These are phyloP conservation scores for Oplegnathus fasciatus DNA, from an alignment of 2,113 vertebrate genomes.

Conservation along the genomic window DNA sequence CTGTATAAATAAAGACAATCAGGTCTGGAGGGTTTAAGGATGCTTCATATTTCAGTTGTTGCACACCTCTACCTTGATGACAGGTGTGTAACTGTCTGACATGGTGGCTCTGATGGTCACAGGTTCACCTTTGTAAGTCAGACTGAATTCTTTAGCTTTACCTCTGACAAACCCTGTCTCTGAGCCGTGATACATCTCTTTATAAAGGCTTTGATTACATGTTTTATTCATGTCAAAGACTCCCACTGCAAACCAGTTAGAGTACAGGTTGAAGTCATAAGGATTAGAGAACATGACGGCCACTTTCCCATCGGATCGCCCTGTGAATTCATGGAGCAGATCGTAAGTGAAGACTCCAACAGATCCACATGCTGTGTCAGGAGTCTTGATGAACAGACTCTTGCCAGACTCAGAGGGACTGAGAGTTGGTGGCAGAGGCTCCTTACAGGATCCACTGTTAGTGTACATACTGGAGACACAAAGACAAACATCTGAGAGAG, in stretches of 20 bases:
- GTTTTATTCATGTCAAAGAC: neutral
- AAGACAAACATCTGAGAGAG: too few relatives aligned
- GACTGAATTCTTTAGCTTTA: neutral
- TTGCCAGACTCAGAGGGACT: neutral
- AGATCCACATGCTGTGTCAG: neutral
- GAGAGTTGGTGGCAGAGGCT: neutral
- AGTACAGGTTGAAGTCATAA: slow-evolving; percentile 5
- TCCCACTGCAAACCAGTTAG: slow-evolving; percentile 17
- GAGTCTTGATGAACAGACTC: slow-evolving; percentile 4
- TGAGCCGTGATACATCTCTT: neutral
- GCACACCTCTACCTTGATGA: neutral
- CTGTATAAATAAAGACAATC: too few relatives aligned
- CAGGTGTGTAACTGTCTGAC: neutral
- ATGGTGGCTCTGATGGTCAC: slow-evolving; percentile 1
- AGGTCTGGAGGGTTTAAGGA: too few relatives aligned
- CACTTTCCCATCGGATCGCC: neutral
- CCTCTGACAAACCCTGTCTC: neutral
- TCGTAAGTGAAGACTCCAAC: slow-evolving; percentile 29
- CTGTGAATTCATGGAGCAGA: neutral
- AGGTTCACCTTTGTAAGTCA: neutral
- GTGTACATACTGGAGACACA: neutral
- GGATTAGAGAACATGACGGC: slow-evolving; percentile 37
- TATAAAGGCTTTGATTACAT: neutral
- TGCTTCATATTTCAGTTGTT: neutral
- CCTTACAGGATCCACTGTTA: neutral